Evolutionary conservation across 1,140 invertebrate species (phyloP), one percentile per base, ranked within the genome.

Genomic region (Lutraria rhynchaena): DNA sequence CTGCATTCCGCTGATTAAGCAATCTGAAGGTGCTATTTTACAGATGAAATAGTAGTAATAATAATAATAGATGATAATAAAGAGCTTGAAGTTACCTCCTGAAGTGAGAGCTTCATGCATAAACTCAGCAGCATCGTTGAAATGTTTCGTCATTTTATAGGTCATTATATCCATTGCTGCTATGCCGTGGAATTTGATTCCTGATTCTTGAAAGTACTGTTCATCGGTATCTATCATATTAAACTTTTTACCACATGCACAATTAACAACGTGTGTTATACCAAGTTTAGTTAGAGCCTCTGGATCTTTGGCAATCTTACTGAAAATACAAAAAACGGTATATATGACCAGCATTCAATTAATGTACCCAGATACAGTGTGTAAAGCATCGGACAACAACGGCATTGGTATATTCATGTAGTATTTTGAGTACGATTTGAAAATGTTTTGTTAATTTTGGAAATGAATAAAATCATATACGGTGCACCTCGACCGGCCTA

Each of bases 151-250:
- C 87, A 98, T 96, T 89, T 97, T 95, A 76, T 95, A 95, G 35
- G 94, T 94, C 33, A 95, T 95, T 51, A 95, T 93, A 93, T 98
- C 97, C 84, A 95, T 93, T 75, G 96, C 94, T 57, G 94, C 94
- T 84, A 98, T 95, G 31, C 96, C 96, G 89, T 96, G 93, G 91
- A 97, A 98, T 77, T 94, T 93, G 55, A 98, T 95, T 37, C 93
- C 94, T 37, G 94, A 94, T 87, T 95, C 94, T 73, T 93, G 92
- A 89, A 97, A 98, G 88, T 95, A 97, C 24, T 78, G 73, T 3
- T 80, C 44, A 74, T 85, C 81, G 3, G 92, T 93, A 49, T 93
- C 83, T 3, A 93, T 89, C 70, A 91, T 88, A 61, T 90, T 91
- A 27, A 88, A 88, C 61, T 88, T 87, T 3, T 69, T 74, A 3